phyloP scores from a whole-genome alignment of 2,113 vertebrate genomes.

The Amphiprion ocellaris region DNA sequence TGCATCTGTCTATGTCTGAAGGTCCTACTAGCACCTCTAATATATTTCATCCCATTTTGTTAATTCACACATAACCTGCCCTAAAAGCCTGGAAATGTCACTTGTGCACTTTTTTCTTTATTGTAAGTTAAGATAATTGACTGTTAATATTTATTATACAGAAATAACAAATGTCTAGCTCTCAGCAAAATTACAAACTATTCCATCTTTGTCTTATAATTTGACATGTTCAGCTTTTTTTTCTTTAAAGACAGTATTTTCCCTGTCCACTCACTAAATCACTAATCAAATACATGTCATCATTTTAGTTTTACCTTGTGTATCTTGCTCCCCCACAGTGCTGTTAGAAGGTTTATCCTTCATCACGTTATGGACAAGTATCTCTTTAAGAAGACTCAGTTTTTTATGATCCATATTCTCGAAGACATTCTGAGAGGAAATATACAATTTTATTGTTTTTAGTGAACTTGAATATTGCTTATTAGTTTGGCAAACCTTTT shows the following conservation, averaged over 20 bases:
- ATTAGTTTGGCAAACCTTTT: background rate
- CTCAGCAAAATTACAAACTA: too few species aligned
- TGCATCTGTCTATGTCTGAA: background rate
- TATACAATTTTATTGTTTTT: background rate
- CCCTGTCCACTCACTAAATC: background rate
- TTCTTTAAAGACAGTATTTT: background rate
- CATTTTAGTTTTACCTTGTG: slow-evolving; percentile 62
- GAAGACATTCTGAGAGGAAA: slow-evolving; percentile 83
- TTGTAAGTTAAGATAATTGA: too few species aligned
- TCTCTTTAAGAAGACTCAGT: slow-evolving; percentile 68
- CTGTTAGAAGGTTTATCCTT: slow-evolving; percentile 49
- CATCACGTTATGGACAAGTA: slow-evolving; percentile 54
- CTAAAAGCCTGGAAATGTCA: too few species aligned
- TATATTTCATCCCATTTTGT: too few species aligned
- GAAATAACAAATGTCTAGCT: too few species aligned
- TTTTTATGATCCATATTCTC: slow-evolving; percentile 80
- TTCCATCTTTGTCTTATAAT: background rate
- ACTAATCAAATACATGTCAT: background rate
- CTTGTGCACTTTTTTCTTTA: too few species aligned
- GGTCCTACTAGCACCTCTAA: too few species aligned
- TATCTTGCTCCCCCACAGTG: slow-evolving; percentile 34
- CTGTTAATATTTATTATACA: too few species aligned
- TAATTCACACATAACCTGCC: too few species aligned
- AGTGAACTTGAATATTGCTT: background rate
- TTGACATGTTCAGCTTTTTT: too few species aligned